Evolutionary conservation across 2,888 invertebrate species (phyloP), one percentile per base, ranked within the genome.

Genomic region (Lepetodrilus schrolli): DNA sequence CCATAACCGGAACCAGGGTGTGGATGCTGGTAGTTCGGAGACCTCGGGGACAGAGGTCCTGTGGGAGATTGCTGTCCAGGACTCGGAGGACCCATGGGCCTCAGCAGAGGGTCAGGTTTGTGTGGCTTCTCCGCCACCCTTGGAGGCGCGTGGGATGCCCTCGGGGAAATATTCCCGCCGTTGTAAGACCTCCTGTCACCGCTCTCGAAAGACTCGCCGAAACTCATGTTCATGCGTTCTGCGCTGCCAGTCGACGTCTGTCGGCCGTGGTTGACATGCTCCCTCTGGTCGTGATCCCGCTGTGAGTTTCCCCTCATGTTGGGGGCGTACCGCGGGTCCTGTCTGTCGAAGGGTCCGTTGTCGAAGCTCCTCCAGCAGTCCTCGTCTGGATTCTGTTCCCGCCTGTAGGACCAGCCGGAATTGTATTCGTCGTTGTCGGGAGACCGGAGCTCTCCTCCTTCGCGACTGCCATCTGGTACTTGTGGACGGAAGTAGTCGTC

Each of bases 401-500:
- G 30, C 34, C 79, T 73, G 49, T 73, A 80, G 4, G 82, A 80
- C 82, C 82, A 82, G 30, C 72, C 72, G 65, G 66, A 75, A n/a
- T 50, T 51, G 10, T 66, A 71, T 10, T 70, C 66, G 8, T 74
- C 72, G 34, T 58, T 30, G n/a, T 58, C 51, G 20, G 21, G 51
- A 23, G 21, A 26, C 70, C 78, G 77, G 10, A 72, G 78, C 7
- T 78, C 69, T 36, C 66, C 74, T 21, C 74, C 70, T 37, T 30
- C n/a, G 5, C 30, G 34, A 21, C 47, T 66, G 23, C 48, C 49
- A 68, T 3, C 74, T 26, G 47, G 72, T 20, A 72, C 74, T 50
- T 72, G 74, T 23, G 73, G 75, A 13, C 76, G 66, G 65, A 84
- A 83, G 75, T 81, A 80, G 17, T 83, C 84, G 66, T 82, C 81